Base-by-base conservation (phyloP, 1,140 invertebrate species). In the Drosophila cardini region DNA sequence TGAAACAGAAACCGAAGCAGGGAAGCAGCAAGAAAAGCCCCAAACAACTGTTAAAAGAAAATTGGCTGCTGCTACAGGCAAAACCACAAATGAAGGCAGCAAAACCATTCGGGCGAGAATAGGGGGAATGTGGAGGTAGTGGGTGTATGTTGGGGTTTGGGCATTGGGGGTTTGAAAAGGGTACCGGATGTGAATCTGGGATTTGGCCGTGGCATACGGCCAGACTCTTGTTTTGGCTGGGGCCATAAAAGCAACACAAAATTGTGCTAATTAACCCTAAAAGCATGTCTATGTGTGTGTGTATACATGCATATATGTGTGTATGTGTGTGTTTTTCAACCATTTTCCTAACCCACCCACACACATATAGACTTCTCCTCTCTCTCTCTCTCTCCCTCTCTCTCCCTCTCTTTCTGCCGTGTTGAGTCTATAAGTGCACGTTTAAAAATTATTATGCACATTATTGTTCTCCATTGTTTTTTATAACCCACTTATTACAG, bases 211-310 rank as follows among this genome's bases (percentile, higher is more conserved):
- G 82, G 82, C 82, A 55, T 58, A 48, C 53, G 67, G 82, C 83
- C 83, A 87, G 86, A 76, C 83, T 60, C 83, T 87, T 87, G 83
- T 87, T 80, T 82, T 86, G 58, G 60, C 76, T 81, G 53, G 74
- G 72, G 76, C 79, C 84, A 87, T 87, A 87, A 87, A 87, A 80
- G 80, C 83, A 89, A 65, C 84, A 86, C 79, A 83, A 89, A 87
- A 89, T 89, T 89, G 84, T 89, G 83, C 84, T 87, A 87, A 87
- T 87, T 87, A 87, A 87, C 83, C 79, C 80, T 87, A 87, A 87
- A 87, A 83, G 84, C 86, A 89, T 71, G 69, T 71, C 65, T 80
- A 53, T 79, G 60, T 63, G 57, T 68, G 36, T 64, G 34, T n/a
- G 56, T n/a, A n/a, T n/a, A n/a, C n/a, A n/a, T n/a, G n/a, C n/a